Evolutionary conservation across 2,113 vertebrate genomes (phyloP), one percentile per base, ranked within the genome.

Genomic region (Chrysemys picta): DNA sequence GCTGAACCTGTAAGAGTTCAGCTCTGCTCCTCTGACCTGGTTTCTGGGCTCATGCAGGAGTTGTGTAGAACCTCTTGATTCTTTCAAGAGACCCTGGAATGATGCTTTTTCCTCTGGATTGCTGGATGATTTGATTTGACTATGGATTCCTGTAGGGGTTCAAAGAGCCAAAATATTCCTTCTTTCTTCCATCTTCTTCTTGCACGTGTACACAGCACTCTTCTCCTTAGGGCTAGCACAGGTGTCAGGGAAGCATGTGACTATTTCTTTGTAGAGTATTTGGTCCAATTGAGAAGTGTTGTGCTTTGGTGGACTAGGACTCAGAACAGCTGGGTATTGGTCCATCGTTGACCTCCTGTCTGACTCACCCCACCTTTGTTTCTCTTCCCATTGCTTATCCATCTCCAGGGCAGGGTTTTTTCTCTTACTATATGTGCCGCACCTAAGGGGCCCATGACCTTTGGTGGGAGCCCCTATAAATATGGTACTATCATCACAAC

Each of bases 61-160:
- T 12, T 87, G 92, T 83, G 65, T 31, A 85, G 76, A 91, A 59
- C 1, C 0, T 80, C 87, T 16, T 1, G 3, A 50, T 16, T 82
- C 87, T 62, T 59, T 49, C 78, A 25, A 5, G 29, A n/a, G 21
- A 69, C 62, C 10, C 29, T 88, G 54, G 4, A 8, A 62, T n/a
- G 38, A 1, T 11, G 1, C 21, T 42, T 4, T 2, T 86, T 96
- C 50, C 22, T 6, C 7, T 78, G 22, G 2, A 2, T 1, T 86
- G 12, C 22, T 0, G 0, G 72, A 76, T 3, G 10, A 2, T n/a
- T 84, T 93, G 38, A 6, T 13, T 45, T 1, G 27, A 45, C 78
- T 82, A 69, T 82, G 75, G 5, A 52, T 27, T n/a, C 87, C 35
- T 16, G 89, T 2, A 0, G 3, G 8, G 1, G 90, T 93, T 45